Evolutionary conservation across 2,797 vertebrate genomes (phyloP).

Genomic region (Sebastes trivittatus): DNA sequence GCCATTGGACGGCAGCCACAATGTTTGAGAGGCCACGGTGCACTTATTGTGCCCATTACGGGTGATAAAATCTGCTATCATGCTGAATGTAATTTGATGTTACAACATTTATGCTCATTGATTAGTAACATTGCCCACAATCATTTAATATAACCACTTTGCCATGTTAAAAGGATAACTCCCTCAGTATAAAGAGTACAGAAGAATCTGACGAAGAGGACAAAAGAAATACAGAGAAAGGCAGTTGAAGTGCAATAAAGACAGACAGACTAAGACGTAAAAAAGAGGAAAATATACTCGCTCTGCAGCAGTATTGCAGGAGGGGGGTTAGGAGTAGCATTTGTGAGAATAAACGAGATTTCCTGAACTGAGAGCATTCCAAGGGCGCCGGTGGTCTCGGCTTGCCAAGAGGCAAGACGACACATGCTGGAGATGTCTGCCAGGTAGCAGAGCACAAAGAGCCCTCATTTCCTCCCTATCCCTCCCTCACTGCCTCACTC

Average conservation of each 20-base stretch:
- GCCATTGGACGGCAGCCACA: neutral
- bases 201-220: neutral
- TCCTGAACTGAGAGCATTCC: conserved; percentile 90
- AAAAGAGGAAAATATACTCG: conserved; percentile 18
- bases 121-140: neutral
- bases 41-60: neutral
- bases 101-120: neutral
- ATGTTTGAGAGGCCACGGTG: neutral
- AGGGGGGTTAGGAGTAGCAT: conserved; percentile 79
- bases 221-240: neutral
- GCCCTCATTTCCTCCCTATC: conserved; percentile 87
- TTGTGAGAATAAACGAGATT: conserved; percentile 89
- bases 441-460: conserved; percentile 89
- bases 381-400: conserved; percentile 86
- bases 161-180: neutral
- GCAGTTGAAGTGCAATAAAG: neutral
- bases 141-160: neutral
- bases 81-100: neutral
- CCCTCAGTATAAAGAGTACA: neutral
- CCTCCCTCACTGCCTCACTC: conserved; percentile 36
- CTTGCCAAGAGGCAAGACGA: conserved; percentile 88
- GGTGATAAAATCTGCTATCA: neutral
- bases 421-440: conserved; percentile 90
- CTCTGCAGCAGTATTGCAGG: conserved; percentile 64
- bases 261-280: neutral